Base-by-base conservation (phyloP, 2,113 vertebrate genomes). In the Onychostruthus taczanowskii region DNA sequence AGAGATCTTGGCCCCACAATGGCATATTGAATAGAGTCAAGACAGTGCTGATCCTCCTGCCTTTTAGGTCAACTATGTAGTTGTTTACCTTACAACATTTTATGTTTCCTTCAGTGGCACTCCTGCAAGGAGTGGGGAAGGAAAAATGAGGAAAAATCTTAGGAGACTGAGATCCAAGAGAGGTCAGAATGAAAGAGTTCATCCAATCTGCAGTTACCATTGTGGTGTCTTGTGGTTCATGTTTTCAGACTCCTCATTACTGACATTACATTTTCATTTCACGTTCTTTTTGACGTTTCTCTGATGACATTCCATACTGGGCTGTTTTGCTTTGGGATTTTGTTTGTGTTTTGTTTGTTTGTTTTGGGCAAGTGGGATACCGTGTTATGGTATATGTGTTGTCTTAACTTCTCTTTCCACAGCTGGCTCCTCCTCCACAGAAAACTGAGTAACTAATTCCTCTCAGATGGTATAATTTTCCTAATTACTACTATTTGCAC, bases 21-120 rank as follows among this genome's bases (percentile, higher is more conserved):
- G 2, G 22, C 26, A 10, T 26, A 13, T 6, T 31, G 47, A 56
- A 21, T n/a, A 18, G 19, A 68, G 24, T 61, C 7, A 28, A 75
- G 46, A 14, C 8, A 31, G 41, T 13, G 49, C 31, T 27, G n/a
- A 16, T 59, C 33, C 21, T 76, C 18, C 30, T n/a, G 43, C 41
- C 35, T 44, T 67, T 70, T 31, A 44, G 28, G 21, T 22, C 16
- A 56, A 3, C 37, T 21, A 0, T 12, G 2, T 6, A 16, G 30
- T 13, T 22, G 23, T 44, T 63, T 37, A 21, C 53, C 39, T 52
- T 64, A 1, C 3, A 73, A 11, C 27, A 26, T 59, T 31, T 44
- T 13, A 7, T 4, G 5, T 41, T 83, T 69, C 58, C n/a, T 58
- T 56, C 11, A 10, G 50, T 41, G 61, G 41, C 50, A 76, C 3